Evolutionary conservation across 2,888 invertebrate species (phyloP).

Genomic region (Mesodorylaimus sp.): DNA sequence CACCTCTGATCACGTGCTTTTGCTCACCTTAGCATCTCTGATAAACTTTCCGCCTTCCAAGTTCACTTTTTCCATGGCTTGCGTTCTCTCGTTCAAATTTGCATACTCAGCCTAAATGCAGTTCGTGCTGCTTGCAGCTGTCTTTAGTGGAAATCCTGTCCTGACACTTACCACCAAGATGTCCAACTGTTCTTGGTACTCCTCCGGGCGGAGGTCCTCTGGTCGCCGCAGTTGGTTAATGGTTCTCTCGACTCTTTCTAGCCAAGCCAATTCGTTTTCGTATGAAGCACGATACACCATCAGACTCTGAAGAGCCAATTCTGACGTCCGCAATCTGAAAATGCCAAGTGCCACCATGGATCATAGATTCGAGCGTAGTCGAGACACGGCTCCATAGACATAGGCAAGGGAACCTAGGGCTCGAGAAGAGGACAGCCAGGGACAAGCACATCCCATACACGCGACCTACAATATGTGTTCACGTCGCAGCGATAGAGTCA

Average conservation of each 20-base stretch:
- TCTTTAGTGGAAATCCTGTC: neutral
- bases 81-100: constrained; percentile 68
- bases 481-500: no score
- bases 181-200: constrained; percentile 8
- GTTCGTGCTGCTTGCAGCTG: neutral
- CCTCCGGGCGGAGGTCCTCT: constrained; percentile 2
- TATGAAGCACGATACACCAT: constrained; percentile 7
- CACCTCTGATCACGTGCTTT: no score
- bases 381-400: no score
- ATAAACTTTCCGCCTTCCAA: constrained; percentile 77
- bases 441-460: no score
- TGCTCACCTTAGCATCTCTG: constrained; percentile 75
- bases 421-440: no score
- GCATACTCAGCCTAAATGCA: constrained; percentile 61
- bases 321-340: constrained; percentile 7
- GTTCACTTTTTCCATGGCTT: constrained; percentile 80
- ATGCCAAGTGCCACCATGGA: neutral
- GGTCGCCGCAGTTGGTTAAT: constrained; percentile 3
- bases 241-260: constrained; percentile 3
- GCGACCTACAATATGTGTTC: no score
- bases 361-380: neutral
- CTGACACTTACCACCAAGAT: constrained; percentile 3
- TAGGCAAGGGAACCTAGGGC: no score
- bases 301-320: constrained; percentile 3
- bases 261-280: constrained; percentile 8